phyloP scores from a whole-genome alignment of 2,888 invertebrate species.

The Zeuzera pyrina region DNA sequence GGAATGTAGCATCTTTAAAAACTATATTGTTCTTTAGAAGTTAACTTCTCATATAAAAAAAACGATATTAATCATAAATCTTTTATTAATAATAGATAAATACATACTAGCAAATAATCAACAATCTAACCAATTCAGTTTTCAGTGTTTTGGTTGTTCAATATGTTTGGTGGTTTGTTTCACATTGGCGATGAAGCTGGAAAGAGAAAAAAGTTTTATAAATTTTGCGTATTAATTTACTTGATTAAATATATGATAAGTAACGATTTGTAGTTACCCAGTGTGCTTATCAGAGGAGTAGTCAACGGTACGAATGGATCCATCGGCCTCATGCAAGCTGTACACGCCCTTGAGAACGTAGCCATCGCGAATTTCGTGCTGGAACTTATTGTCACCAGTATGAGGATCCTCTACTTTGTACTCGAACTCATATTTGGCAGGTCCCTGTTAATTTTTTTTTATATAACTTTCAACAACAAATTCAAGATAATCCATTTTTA shows the following conservation, averaged over 20 bases:
- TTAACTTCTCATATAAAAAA: too few species aligned
- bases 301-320: conserved; percentile 25
- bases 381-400: conserved; percentile 36
- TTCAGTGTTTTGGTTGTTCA: conserved; percentile 21
- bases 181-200: conserved; percentile 27
- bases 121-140: too few species aligned
- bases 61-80: too few species aligned
- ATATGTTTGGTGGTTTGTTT: conserved; percentile 26
- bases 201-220: conserved; percentile 8
- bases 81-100: too few species aligned
- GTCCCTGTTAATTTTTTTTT: conserved; percentile 15
- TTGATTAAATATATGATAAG: not conserved
- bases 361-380: conserved; percentile 39
- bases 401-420: conserved; percentile 37
- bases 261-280: conserved; percentile 21
- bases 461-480: too few species aligned
- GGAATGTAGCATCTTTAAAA: too few species aligned
- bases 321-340: conserved; percentile 60
- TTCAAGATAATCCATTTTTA: too few species aligned
- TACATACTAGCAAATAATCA: too few species aligned
- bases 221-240: not conserved
- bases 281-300: conserved; percentile 30
- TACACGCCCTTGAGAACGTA: conserved; percentile 67
- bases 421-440: conserved; percentile 31
- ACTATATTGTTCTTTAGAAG: too few species aligned